Conservation (phyloP, 1,140 invertebrate species). For the Phthorimaea operculella region DNA sequence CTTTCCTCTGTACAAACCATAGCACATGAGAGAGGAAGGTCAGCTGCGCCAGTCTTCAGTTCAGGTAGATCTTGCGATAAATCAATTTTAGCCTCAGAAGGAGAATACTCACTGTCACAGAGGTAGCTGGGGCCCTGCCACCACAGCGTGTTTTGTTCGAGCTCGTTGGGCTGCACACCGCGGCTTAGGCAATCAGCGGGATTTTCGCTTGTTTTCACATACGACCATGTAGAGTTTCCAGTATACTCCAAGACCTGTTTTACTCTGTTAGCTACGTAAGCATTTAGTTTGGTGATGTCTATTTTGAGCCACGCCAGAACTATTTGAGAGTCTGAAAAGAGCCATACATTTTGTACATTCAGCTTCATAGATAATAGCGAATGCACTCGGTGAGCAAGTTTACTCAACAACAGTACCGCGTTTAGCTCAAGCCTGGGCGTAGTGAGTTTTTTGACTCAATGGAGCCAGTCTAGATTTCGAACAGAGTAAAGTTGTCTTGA, state of each 20-base stretch:
- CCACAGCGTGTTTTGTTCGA: slow-evolving; percentile 10
- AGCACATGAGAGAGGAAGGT: not conserved
- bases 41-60: not conserved
- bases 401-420: not conserved
- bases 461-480: slow-evolving; percentile 1
- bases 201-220: slow-evolving; percentile 11
- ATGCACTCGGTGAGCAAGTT: not conserved
- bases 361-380: not conserved
- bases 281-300: slow-evolving; percentile 9
- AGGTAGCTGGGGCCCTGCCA: slow-evolving; percentile 9
- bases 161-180: slow-evolving; percentile 9
- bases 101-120: slow-evolving; percentile 3
- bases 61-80: slow-evolving; percentile 4
- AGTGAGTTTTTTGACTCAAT: not conserved
- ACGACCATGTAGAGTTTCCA: slow-evolving; percentile 8
- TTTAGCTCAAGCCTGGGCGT: slow-evolving; percentile 8
- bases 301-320: slow-evolving; percentile 11
- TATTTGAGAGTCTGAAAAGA: slow-evolving; percentile 16
- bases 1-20: not conserved
- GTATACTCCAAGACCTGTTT: slow-evolving; percentile 9
- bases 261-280: slow-evolving; percentile 18
- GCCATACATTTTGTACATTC: not conserved
- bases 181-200: slow-evolving; percentile 18
- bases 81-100: not conserved
- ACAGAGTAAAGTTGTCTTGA: slow-evolving; percentile 4